Percentiles rank a stretch among this genome's conserved stretches.
Evolutionary conservation across 64 coral and sea anemone genomes (phyloP).

Genomic region (Catalaphyllia jardinei): DNA sequence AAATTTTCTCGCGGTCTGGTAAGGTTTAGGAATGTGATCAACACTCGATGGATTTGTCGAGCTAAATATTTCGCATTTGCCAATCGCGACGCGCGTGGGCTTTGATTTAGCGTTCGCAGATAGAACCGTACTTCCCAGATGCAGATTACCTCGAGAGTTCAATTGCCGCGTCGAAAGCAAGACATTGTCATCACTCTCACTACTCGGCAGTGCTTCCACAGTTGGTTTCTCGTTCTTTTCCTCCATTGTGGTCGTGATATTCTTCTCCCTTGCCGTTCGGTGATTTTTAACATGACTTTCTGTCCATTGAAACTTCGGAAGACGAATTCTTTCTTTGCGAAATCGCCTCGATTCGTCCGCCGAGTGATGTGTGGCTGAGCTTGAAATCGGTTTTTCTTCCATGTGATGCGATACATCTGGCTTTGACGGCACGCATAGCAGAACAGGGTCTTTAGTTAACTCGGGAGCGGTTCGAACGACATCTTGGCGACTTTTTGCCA

Average conservation of each 20-base stretch:
- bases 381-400: conserved; percentile 8
- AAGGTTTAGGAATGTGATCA: neutral
- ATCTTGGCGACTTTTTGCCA: neutral
- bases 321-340: conserved; percentile 28
- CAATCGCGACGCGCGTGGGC: neutral
- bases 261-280: neutral
- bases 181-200: conserved; percentile 18
- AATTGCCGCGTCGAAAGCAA: neutral
- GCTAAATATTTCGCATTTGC: conserved; percentile 33
- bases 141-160: conserved; percentile 32
- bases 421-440: neutral
- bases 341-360: neutral
- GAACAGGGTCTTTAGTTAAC: neutral
- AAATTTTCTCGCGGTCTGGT: neutral
- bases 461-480: conserved; percentile 2
- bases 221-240: conserved; percentile 15
- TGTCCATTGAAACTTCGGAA: conserved; percentile 40
- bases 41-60: neutral
- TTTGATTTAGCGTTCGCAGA: conserved; percentile 10
- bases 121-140: conserved; percentile 33
- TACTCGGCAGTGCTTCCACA: neutral
- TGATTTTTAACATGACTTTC: conserved; percentile 27
- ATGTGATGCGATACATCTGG: neutral
- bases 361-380: neutral
- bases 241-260: neutral